A percentile compares a stretch with the other conserved stretches of the same genome.
These are phyloP conservation scores for Drosophila buzzatii DNA, from an alignment of 2,888 invertebrate species.

Conservation along the genomic window DNA sequence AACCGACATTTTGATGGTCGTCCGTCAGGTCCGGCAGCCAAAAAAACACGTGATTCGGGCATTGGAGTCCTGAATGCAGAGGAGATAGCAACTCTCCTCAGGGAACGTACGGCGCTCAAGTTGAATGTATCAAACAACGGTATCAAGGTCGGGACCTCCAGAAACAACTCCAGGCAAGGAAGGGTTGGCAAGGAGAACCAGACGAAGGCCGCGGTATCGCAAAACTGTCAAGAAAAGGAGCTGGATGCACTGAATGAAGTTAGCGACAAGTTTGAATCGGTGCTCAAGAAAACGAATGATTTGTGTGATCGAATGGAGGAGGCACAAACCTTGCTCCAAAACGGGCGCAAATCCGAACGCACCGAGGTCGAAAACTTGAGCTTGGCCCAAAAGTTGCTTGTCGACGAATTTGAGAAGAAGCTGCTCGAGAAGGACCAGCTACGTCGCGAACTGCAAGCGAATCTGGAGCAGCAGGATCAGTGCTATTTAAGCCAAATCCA, in stretches of 20 bases:
- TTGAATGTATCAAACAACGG: too few relatives aligned
- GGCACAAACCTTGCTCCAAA: neutral
- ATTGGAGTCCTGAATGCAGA: too few relatives aligned
- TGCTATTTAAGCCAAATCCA: neutral
- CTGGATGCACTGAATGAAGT: too few relatives aligned
- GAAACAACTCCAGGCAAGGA: too few relatives aligned
- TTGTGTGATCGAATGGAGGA: neutral
- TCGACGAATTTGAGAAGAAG: neutral
- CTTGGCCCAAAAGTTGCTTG: neutral
- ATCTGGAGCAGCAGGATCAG: neutral
- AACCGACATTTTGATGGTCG: neutral
- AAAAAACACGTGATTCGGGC: neutral
- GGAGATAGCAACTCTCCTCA: too few relatives aligned
- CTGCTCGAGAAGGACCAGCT: neutral
- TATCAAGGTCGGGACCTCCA: too few relatives aligned
- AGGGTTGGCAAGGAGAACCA: too few relatives aligned
- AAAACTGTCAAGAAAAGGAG: too few relatives aligned
- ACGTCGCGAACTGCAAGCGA: fast-evolving
- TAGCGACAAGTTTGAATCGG: neutral
- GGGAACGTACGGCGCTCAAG: too few relatives aligned
- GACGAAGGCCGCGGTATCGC: too few relatives aligned
- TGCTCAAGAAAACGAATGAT: neutral
- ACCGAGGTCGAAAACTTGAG: neutral
- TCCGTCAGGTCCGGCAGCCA: neutral
- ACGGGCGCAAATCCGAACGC: neutral